phyloP scores from a whole-genome alignment of 1,140 invertebrate genomes.

The Yoshiicerus persimilis region DNA sequence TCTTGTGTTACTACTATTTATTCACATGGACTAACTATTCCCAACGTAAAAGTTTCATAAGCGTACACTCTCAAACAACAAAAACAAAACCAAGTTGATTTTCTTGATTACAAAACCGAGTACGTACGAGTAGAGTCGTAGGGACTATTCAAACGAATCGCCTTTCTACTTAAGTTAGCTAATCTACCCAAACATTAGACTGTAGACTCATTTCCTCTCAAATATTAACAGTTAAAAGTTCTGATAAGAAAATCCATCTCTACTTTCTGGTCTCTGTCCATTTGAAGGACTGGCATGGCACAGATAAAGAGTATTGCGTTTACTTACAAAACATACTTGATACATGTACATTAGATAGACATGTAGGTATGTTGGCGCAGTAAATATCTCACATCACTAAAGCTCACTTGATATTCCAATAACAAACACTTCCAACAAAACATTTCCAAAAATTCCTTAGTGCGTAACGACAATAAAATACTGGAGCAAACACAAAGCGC shows the following conservation, averaged over 20 bases:
- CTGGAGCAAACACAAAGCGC: background rate
- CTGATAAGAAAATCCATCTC: conserved; percentile 1
- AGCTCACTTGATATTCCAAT: background rate
- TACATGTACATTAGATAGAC: too few species aligned
- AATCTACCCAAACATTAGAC: too few species aligned
- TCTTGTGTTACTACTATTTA: background rate
- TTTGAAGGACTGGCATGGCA: background rate
- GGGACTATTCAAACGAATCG: too few species aligned
- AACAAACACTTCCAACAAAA: background rate
- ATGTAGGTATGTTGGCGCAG: background rate
- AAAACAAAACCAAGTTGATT: background rate
- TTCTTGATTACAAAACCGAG: background rate
- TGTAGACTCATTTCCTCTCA: background rate
- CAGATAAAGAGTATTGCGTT: background rate
- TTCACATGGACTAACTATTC: background rate
- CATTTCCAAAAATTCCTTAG: background rate
- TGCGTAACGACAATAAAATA: background rate
- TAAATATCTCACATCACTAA: background rate
- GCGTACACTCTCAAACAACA: background rate
- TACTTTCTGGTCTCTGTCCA: background rate
- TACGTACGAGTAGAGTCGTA: background rate
- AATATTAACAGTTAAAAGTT: background rate
- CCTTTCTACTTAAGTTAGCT: background rate
- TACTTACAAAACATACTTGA: too few species aligned
- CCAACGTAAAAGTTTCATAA: background rate